A percentile compares a stretch with the other conserved stretches of the same genome.
These are phyloP conservation scores for Sacculina carcini DNA, from an alignment of 2,888 invertebrate species.

Conservation along the genomic window DNA sequence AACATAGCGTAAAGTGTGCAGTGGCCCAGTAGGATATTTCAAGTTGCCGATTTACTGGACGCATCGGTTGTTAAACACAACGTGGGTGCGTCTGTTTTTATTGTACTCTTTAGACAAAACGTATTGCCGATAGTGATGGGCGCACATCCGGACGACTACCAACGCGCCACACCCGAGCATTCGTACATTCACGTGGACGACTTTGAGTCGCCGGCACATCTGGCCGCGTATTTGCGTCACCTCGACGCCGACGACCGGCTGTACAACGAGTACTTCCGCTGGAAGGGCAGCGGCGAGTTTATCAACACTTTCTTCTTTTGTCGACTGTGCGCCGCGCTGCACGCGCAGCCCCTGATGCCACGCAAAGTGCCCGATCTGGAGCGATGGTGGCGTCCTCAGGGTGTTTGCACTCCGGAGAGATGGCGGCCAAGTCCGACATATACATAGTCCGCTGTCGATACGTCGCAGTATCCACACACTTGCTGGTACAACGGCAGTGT, in stretches of 20 bases:
- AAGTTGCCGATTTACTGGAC: too few relatives aligned
- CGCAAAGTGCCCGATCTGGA: constrained; percentile 53
- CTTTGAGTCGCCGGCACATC: constrained; percentile 56
- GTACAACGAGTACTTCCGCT: constrained; percentile 57
- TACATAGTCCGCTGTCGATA: too few relatives aligned
- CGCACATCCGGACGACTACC: constrained; percentile 71
- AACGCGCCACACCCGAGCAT: constrained; percentile 56
- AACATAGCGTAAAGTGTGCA: too few relatives aligned
- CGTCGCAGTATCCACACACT: too few relatives aligned
- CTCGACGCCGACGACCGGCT: constrained; percentile 63
- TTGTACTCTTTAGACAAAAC: too few relatives aligned
- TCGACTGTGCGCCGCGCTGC: constrained; percentile 58
- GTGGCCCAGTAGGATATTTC: too few relatives aligned
- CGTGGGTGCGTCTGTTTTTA: too few relatives aligned
- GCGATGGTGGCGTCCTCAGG: constrained; percentile 53
- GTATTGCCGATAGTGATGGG: constrained; percentile 90
- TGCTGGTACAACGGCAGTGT: too few relatives aligned
- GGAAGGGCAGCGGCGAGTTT: constrained; percentile 84
- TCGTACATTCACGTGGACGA: constrained; percentile 91
- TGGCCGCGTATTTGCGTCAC: constrained; percentile 59
- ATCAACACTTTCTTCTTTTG: constrained; percentile 90
- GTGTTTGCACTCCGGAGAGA: too few relatives aligned
- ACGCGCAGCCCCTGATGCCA: constrained; percentile 26
- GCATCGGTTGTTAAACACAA: too few relatives aligned
- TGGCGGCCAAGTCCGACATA: too few relatives aligned